Conservation (phyloP, 2,888 invertebrate genomes). For the Microplitis deprimator region DNA sequence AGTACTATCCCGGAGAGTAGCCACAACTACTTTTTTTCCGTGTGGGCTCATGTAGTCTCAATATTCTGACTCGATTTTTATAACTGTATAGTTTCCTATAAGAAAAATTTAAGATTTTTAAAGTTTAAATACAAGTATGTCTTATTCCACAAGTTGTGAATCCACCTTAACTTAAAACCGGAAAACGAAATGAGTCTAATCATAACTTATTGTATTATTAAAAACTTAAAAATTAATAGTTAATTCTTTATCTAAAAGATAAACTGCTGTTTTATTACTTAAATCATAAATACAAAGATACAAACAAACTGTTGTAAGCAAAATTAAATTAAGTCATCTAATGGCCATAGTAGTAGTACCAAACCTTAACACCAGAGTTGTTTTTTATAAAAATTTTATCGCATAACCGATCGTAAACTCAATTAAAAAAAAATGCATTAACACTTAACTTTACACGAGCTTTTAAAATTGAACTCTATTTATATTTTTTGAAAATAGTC, state of each 20-base stretch:
- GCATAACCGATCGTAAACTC: background rate
- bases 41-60: no score
- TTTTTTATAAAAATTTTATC: conserved; percentile 33
- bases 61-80: no score
- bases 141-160: conserved; percentile 23
- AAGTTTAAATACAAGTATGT: background rate
- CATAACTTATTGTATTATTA: background rate
- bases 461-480: background rate
- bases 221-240: background rate
- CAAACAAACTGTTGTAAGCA: background rate
- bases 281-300: background rate
- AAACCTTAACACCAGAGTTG: background rate
- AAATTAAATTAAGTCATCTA: background rate
- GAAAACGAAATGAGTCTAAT: background rate
- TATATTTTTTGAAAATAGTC: no score
- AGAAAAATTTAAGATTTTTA: no score
- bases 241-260: background rate
- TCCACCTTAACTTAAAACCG: background rate
- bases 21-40: no score
- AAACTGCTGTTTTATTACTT: background rate
- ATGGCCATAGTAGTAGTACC: background rate
- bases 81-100: no score
- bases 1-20: no score
- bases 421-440: background rate
- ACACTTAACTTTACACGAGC: background rate